phyloP scores from a whole-genome alignment of 1,140 invertebrate species.

The Papilio helenus region DNA sequence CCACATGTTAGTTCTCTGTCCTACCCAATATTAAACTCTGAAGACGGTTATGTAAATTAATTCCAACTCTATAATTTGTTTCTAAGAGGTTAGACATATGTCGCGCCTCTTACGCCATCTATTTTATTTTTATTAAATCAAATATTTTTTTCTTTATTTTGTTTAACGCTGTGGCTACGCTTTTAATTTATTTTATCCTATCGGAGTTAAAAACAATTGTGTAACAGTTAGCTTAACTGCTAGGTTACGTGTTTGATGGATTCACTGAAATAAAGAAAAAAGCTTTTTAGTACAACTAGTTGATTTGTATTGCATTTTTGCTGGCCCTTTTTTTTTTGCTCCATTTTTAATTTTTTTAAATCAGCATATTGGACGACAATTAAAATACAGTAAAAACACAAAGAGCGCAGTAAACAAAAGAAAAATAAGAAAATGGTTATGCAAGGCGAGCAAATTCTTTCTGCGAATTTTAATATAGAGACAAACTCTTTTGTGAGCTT shows the following conservation, averaged over 20 bases:
- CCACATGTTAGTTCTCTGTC: conserved; percentile 63
- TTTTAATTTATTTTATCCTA: neutral
- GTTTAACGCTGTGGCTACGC: neutral
- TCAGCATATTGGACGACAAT: conserved; percentile 32
- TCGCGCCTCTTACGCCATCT: conserved; percentile 26
- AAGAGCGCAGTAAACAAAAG: conserved; percentile 37
- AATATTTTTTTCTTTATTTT: neutral
- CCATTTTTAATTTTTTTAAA: conserved; percentile 40
- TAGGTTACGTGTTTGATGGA: neutral
- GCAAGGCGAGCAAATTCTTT: conserved; percentile 60
- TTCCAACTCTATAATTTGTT: conserved; percentile 56
- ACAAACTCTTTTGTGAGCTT: conserved; percentile 59
- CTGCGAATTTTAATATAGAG: conserved; percentile 75
- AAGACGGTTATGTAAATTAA: conserved; percentile 63
- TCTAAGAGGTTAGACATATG: conserved; percentile 49
- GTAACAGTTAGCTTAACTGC: neutral
- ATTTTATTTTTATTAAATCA: conserved; percentile 34
- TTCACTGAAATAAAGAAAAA: neutral
- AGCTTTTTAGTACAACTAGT: neutral
- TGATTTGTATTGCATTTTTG: neutral
- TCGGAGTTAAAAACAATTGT: neutral
- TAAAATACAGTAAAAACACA: conserved; percentile 33
- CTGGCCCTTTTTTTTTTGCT: conserved; percentile 26
- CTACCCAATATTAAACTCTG: conserved; percentile 45
- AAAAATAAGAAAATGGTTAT: conserved; percentile 56